Percentiles rank a stretch among this genome's conserved stretches.
These are phyloP conservation scores for Elegia similella DNA, from an alignment of 2,888 invertebrate genomes.

Conservation along the genomic window DNA sequence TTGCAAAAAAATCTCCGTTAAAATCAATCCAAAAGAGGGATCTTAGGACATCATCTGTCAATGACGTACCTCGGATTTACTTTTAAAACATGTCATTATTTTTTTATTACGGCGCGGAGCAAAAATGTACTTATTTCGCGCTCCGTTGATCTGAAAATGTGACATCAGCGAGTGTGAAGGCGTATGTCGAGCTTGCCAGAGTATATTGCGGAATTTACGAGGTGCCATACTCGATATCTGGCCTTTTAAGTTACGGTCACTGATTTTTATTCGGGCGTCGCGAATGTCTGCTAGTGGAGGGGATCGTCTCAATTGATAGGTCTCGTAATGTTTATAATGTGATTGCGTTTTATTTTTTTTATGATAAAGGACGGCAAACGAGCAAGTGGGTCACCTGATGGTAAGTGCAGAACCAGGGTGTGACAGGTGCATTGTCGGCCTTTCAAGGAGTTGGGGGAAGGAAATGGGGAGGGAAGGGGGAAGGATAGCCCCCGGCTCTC, in stretches of 20 bases:
- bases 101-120: slow-evolving; percentile 75
- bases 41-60: slow-evolving; percentile 47
- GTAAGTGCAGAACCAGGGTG: too few species aligned
- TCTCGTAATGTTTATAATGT: background rate
- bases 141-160: slow-evolving; percentile 80
- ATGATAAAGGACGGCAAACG: too few species aligned
- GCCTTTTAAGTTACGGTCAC: slow-evolving; percentile 68
- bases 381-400: too few species aligned
- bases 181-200: slow-evolving; percentile 38
- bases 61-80: slow-evolving; percentile 59
- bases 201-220: slow-evolving; percentile 57
- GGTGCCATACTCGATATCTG: slow-evolving; percentile 67
- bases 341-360: background rate
- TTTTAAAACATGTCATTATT: slow-evolving; percentile 78
- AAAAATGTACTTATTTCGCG: slow-evolving; percentile 81
- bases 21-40: background rate
- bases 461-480: too few species aligned
- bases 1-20: background rate
- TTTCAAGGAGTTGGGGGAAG: too few species aligned
- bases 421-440: too few species aligned
- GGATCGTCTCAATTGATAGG: slow-evolving; percentile 5
- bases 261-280: slow-evolving; percentile 59
- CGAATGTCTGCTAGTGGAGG: background rate
- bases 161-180: slow-evolving; percentile 75
- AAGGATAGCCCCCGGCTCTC: too few species aligned